These are phyloP conservation scores for Spea hammondii DNA, from an alignment of 2,797 vertebrate genomes.

Conservation along the genomic window DNA sequence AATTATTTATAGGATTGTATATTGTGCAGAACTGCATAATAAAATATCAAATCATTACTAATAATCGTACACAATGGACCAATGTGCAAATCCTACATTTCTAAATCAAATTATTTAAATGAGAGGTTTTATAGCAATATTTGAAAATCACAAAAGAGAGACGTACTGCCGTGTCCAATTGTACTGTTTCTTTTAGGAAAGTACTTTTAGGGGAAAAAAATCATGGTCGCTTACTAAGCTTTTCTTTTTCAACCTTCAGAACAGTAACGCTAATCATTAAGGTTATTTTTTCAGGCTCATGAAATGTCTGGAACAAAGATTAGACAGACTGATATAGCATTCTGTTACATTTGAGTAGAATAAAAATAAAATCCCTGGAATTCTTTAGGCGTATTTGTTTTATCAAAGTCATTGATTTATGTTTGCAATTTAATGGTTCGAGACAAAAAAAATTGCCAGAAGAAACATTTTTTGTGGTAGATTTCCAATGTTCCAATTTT, in stretches of 20 bases:
- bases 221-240: not conserved
- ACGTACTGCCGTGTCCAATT: slow-evolving; percentile 17
- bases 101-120: slow-evolving; percentile 14
- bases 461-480: too few relatives aligned
- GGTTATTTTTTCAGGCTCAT: not conserved
- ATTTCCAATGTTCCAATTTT: too few relatives aligned
- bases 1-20: slow-evolving; percentile 20
- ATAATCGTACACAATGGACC: not conserved
- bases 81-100: not conserved
- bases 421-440: too few relatives aligned
- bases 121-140: not conserved
- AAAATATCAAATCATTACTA: slow-evolving; percentile 11
- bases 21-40: slow-evolving; percentile 13
- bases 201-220: not conserved
- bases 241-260: not conserved
- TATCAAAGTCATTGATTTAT: too few relatives aligned
- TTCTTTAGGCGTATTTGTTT: too few relatives aligned
- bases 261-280: not conserved
- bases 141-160: not conserved
- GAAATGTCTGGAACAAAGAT: not conserved
- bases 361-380: too few relatives aligned
- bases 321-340: not conserved
- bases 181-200: not conserved
- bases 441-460: too few relatives aligned
- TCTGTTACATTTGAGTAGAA: too few relatives aligned